A percentile compares a stretch with the other conserved stretches of the same genome.
Evolutionary conservation across 2,797 vertebrate genomes (phyloP).

Genomic region (Enteromius afrohamiltoni): DNA sequence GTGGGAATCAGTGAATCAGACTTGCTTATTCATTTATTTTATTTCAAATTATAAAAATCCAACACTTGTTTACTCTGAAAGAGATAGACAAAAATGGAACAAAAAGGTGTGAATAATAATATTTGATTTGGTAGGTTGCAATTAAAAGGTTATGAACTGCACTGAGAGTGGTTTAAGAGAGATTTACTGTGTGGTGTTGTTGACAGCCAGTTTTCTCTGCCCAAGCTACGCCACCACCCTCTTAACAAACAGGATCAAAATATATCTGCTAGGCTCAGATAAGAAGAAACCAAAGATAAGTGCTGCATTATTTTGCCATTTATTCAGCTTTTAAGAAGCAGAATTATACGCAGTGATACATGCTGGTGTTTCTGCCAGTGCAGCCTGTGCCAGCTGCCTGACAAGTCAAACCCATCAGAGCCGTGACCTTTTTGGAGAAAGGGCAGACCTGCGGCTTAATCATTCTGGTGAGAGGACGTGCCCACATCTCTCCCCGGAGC

Average conservation of each 20-base stretch:
- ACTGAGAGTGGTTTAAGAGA: background rate
- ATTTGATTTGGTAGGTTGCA: slow-evolving; percentile 8
- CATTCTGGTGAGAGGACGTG: slow-evolving; percentile 35
- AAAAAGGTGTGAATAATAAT: slow-evolving; percentile 11
- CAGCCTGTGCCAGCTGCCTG: slow-evolving; percentile 30
- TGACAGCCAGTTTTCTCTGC: background rate
- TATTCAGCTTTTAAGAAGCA: slow-evolving; percentile 15
- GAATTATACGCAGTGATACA: slow-evolving; percentile 17
- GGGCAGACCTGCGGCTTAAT: slow-evolving; percentile 33
- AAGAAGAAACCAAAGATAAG: slow-evolving; percentile 30
- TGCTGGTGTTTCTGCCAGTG: slow-evolving; percentile 9
- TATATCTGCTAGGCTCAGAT: slow-evolving; percentile 33
- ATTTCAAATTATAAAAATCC: slow-evolving; percentile 18
- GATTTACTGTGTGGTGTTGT: slow-evolving; percentile 2
- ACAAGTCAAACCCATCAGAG: slow-evolving; percentile 22
- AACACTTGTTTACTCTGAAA: slow-evolving; percentile 6
- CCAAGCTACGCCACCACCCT: background rate
- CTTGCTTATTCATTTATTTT: slow-evolving; percentile 25
- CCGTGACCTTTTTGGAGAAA: slow-evolving; percentile 34
- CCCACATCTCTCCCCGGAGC: slow-evolving; percentile 16
- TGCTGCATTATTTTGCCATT: background rate
- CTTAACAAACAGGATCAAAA: slow-evolving; percentile 24
- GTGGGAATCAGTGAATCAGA: slow-evolving; percentile 30
- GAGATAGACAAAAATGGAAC: background rate
- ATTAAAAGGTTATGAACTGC: slow-evolving; percentile 29